Evolutionary conservation across 92 coral and sea anemone species (phyloP).

Genomic region (Phenganax marumi): DNA sequence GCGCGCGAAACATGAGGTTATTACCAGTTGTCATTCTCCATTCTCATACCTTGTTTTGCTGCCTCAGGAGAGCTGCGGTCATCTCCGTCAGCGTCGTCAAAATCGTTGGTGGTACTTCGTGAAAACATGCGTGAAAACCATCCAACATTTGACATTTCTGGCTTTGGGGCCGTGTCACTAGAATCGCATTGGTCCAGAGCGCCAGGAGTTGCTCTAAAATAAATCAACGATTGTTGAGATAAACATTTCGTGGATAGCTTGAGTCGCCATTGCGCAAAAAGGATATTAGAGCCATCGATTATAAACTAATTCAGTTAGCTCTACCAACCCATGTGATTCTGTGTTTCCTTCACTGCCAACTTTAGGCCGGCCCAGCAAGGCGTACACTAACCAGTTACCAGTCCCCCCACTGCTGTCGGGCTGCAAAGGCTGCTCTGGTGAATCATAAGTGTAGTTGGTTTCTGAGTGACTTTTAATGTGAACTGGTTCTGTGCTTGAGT

Average conservation of each 20-base stretch:
- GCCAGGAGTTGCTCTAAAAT: neutral
- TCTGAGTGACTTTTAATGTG: constrained; percentile 80
- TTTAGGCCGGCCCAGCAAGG: constrained; percentile 48
- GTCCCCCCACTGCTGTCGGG: constrained; percentile 54
- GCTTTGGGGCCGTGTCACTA: neutral
- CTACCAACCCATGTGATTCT: constrained; percentile 49
- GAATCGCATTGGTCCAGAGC: neutral
- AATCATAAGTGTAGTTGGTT: constrained; percentile 62
- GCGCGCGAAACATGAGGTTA: no score
- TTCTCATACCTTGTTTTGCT: constrained; percentile 1
- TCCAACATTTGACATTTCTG: constrained; percentile 7
- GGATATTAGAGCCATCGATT: no score
- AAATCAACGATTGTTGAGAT: neutral
- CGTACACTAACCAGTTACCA: constrained; percentile 63
- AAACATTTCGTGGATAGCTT: no score
- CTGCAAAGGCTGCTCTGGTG: constrained; percentile 53
- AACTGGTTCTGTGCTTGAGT: constrained; percentile 73
- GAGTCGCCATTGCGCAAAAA: no score
- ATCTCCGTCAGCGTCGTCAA: constrained; percentile 12
- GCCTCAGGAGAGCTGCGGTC: neutral
- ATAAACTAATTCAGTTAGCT: neutral
- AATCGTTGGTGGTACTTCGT: constrained; percentile 19
- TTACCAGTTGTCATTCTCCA: neutral
- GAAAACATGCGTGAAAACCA: constrained; percentile 42
- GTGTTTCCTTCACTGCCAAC: constrained; percentile 55